phyloP scores from a whole-genome alignment of 2,888 invertebrate species.

The Ornithoptera alexandrae region DNA sequence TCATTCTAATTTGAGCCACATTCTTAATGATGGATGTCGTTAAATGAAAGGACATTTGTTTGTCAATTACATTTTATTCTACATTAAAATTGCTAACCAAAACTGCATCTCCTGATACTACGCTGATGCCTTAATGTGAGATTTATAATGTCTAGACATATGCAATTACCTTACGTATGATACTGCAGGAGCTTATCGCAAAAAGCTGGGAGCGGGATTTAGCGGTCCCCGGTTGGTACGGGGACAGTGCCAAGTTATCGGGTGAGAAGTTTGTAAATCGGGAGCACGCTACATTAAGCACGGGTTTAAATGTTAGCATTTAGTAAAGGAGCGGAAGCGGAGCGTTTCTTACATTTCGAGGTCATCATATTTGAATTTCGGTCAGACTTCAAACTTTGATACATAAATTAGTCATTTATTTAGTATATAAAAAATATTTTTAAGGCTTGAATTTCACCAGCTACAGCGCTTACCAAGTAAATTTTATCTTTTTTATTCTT shows the following conservation, averaged over 20 bases:
- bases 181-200: constrained; percentile 22
- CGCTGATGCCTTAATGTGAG: constrained; percentile 2
- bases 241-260: constrained; percentile 29
- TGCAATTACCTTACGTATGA: constrained; percentile 16
- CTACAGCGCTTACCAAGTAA: too few relatives aligned
- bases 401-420: too few relatives aligned
- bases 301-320: constrained; percentile 17
- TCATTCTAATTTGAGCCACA: too few relatives aligned
- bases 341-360: background rate
- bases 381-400: too few relatives aligned
- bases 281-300: constrained; percentile 37
- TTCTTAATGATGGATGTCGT: too few relatives aligned
- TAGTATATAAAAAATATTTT: background rate
- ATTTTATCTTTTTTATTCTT: too few relatives aligned
- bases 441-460: background rate
- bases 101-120: background rate
- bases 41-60: too few relatives aligned
- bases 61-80: too few relatives aligned
- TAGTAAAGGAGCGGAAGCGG: constrained; percentile 11
- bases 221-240: constrained; percentile 6
- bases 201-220: constrained; percentile 19
- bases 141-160: constrained; percentile 26
- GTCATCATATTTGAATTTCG: too few relatives aligned
- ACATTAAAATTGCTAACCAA: too few relatives aligned
- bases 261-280: constrained; percentile 29